Conservation (phyloP, 2,113 vertebrate genomes). For the Terrapene triunguis region DNA sequence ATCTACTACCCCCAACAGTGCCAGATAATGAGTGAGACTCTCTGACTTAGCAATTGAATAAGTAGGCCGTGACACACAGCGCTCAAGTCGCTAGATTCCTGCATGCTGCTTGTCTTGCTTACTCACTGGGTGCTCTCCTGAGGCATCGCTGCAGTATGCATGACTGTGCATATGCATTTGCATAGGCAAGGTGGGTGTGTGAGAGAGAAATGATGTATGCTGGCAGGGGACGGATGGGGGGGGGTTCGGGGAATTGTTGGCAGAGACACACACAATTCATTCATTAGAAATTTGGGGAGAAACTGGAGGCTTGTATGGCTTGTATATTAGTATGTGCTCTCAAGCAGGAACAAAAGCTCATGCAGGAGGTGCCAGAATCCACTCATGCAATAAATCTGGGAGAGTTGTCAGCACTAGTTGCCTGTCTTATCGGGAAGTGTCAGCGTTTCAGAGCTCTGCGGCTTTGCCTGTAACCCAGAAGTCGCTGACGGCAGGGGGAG, state of each 20-base stretch:
- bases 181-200: background rate
- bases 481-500: too few relatives aligned
- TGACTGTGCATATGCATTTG: background rate
- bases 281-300: background rate
- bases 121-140: background rate
- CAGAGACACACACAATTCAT: background rate
- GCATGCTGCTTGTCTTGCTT: background rate
- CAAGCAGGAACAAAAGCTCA: background rate
- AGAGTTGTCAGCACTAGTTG: background rate
- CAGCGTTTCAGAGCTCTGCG: too few relatives aligned
- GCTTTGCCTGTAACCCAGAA: too few relatives aligned
- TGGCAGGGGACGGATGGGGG: too few relatives aligned
- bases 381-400: too few relatives aligned
- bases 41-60: background rate
- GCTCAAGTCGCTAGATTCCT: background rate
- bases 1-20: too few relatives aligned
- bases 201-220: background rate
- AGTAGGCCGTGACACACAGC: background rate
- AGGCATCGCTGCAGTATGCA: background rate
- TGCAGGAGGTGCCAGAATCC: background rate
- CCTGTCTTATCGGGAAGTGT: too few relatives aligned
- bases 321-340: background rate
- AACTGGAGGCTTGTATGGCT: background rate
- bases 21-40: background rate
- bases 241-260: background rate